A percentile compares a stretch with the other conserved stretches of the same genome.
Evolutionary conservation across 2,797 vertebrate species (phyloP).

Genomic region (Chelon labrosus): DNA sequence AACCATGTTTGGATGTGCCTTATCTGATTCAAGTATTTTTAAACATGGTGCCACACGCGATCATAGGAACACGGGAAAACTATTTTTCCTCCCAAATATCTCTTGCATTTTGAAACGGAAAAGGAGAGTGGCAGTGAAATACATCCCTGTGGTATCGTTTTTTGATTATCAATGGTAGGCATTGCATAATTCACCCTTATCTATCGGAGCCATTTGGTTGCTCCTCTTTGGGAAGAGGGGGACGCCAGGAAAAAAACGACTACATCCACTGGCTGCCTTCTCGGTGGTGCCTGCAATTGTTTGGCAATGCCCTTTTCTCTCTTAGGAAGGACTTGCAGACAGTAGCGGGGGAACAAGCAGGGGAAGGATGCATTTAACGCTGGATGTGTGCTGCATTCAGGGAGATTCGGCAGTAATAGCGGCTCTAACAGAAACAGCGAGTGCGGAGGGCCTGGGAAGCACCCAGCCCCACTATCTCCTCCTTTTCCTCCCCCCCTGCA

Average conservation of each 20-base stretch:
- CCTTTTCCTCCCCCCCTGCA: conserved; percentile 84
- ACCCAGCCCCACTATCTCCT: conserved; percentile 83
- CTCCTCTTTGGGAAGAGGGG: conserved; percentile 72
- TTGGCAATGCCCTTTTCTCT: conserved; percentile 81
- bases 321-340: conserved; percentile 77
- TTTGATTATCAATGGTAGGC: conserved; percentile 78
- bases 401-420: conserved; percentile 80
- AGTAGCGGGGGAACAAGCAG: conserved; percentile 73
- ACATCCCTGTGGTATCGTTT: conserved; percentile 59
- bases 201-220: conserved; percentile 72
- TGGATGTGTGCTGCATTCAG: conserved; percentile 85
- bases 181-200: conserved; percentile 83
- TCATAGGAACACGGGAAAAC: conserved; percentile 72
- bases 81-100: conserved; percentile 70
- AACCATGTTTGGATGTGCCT: conserved; percentile 80
- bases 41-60: conserved; percentile 56
- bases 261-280: conserved; percentile 66
- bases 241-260: conserved; percentile 68
- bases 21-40: conserved; percentile 60
- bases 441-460: conserved; percentile 82
- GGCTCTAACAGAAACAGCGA: conserved; percentile 74
- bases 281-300: conserved; percentile 68
- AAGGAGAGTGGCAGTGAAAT: conserved; percentile 71
- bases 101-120: conserved; percentile 75
- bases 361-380: conserved; percentile 83